Conservation (phyloP, 2,113 vertebrate species). For the Leptodactylus fuscus region DNA sequence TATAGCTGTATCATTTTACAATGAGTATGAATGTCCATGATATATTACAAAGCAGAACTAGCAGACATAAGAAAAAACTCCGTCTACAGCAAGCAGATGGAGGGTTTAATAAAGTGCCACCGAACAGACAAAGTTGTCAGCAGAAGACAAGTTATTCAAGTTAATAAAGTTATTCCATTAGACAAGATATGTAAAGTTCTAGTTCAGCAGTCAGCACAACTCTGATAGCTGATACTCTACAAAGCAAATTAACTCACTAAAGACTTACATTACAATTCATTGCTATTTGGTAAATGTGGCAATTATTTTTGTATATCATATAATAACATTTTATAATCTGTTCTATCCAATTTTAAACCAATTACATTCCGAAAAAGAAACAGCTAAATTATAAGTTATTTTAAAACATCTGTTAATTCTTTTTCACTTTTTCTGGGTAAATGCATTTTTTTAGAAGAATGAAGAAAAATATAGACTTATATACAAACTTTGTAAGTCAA, state of each 20-base stretch:
- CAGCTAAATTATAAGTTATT: background rate
- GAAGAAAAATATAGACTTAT: too few species aligned
- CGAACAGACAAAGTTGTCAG: background rate
- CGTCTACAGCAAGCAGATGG: background rate
- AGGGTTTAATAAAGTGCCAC: background rate
- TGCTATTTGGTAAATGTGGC: background rate
- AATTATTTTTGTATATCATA: slow-evolving; percentile 1
- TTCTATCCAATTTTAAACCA: background rate
- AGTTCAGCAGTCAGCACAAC: background rate
- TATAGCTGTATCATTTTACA: background rate
- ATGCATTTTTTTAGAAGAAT: too few species aligned
- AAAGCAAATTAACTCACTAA: slow-evolving; percentile 16
- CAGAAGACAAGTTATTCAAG: slow-evolving; percentile 15
- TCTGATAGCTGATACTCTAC: background rate
- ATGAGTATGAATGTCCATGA: background rate
- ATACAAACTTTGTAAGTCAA: too few species aligned
- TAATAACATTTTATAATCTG: background rate
- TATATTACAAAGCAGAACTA: background rate
- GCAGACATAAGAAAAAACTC: background rate
- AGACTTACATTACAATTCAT: background rate
- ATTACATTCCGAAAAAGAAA: background rate
- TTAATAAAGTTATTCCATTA: background rate
- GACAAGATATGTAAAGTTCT: background rate
- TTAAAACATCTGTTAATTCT: background rate
- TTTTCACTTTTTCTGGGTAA: too few species aligned